Evolutionary conservation across 2,888 invertebrate species (phyloP).

Genomic region (Sepiola atlantica): DNA sequence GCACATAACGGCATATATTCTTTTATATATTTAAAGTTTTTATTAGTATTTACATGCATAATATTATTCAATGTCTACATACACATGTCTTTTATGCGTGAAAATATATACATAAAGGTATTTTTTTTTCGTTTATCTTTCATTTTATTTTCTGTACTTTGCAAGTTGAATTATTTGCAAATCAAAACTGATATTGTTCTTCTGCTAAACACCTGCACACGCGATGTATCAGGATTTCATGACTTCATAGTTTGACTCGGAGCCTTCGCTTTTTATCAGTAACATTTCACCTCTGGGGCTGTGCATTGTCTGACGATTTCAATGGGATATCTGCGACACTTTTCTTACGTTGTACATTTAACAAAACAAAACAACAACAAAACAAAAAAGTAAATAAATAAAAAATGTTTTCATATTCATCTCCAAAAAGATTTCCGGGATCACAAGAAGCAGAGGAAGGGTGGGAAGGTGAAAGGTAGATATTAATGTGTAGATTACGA

Average conservation of each 20-base stretch:
- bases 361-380: too few relatives aligned
- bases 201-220: background rate
- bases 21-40: background rate
- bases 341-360: background rate
- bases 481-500: background rate
- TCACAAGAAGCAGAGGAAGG: background rate
- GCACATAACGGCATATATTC: background rate
- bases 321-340: background rate
- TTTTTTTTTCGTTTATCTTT: too few relatives aligned
- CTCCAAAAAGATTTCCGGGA: constrained; percentile 10
- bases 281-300: background rate
- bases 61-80: too few relatives aligned
- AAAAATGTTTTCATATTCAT: background rate
- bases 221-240: background rate
- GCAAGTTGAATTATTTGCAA: constrained; percentile 19
- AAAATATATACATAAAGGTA: background rate
- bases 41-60: background rate
- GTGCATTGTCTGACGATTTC: background rate
- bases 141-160: background rate
- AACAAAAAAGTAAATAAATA: too few relatives aligned
- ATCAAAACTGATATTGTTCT: constrained; percentile 12
- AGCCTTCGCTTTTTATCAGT: background rate
- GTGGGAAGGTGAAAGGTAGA: background rate
- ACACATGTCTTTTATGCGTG: too few relatives aligned
- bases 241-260: background rate